Evolutionary conservation across 2,888 invertebrate genomes (phyloP), one percentile per base, ranked within the genome.

Genomic region (Epinotia brunnichana): DNA sequence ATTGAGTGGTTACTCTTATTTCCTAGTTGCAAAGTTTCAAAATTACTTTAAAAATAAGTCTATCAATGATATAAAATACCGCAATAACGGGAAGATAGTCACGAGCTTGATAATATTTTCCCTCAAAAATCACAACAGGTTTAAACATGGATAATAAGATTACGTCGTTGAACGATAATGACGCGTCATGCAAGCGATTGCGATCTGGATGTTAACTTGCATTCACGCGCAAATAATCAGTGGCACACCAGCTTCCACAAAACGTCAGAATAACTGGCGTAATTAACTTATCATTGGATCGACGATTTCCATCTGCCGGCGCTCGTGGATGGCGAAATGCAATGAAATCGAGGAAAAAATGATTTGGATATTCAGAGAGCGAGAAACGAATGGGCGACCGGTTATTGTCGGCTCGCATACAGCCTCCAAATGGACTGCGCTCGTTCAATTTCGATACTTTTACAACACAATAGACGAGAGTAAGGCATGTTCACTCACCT

Each of bases 381-480:
- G 86, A 87, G 86, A 85, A 84, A 81, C 87, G 88, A 87, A 89
- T 84, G 86, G 84, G 75, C 84, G 82, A 77, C 81, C 83, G 81
- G 85, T 85, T 87, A 92, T 91, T 92, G 90, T 90, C 86, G 82
- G 82, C 84, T 84, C 81, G 83, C 85, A 87, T 87, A 88, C 83
- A 87, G 84, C 78, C 78, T 85, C 86, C 87, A 90, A 92, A 91
- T 91, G 91, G 92, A 91, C 87, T 83, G 84, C 83, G 86, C 83
- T 83, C 87, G 89, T 91, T 89, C 92, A 91, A 92, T 92, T 92
- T 90, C 90, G 90, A 92, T 92, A 92, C 92, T 91, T 90, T 91
- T 83, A 86, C 89, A 88, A 90, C 86, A 92, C 92, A 92, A 92
- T 92, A 87, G 92, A 83, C 81, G 84, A 80, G 85, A 87, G 90